Evolutionary conservation across 1,140 invertebrate genomes (phyloP).

Genomic region (Helicoverpa zea): DNA sequence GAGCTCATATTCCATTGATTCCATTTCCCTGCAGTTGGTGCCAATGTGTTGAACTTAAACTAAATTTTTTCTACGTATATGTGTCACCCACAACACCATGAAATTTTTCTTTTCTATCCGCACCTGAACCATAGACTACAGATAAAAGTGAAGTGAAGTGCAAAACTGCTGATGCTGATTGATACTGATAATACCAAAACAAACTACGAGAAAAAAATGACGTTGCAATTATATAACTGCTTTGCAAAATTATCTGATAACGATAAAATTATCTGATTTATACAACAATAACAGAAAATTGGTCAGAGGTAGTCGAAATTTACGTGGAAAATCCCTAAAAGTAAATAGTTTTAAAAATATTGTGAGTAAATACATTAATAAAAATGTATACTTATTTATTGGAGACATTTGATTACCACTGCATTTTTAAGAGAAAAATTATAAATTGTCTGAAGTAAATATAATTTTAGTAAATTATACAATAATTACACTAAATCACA

Average conservation of each 20-base stretch:
- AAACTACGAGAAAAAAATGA: slow-evolving; percentile 49
- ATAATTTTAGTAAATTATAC: neutral
- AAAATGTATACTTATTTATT: too few relatives aligned
- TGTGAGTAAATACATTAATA: too few relatives aligned
- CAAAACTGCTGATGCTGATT: neutral
- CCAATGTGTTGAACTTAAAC: slow-evolving; percentile 84
- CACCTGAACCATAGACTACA: slow-evolving; percentile 76
- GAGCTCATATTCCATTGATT: slow-evolving; percentile 97
- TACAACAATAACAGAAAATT: neutral
- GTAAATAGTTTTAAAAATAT: too few relatives aligned
- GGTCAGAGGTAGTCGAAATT: too few relatives aligned
- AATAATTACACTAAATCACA: neutral
- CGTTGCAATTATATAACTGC: slow-evolving; percentile 5
- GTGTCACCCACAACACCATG: slow-evolving; percentile 86
- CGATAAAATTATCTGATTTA: neutral
- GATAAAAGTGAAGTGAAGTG: slow-evolving; percentile 72
- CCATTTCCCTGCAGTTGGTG: slow-evolving; percentile 90
- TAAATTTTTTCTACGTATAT: slow-evolving; percentile 86
- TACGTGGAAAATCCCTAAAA: too few relatives aligned
- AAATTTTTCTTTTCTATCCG: slow-evolving; percentile 80
- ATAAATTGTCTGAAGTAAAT: neutral
- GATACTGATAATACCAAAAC: slow-evolving; percentile 40
- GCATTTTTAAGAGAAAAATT: neutral
- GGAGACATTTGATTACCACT: too few relatives aligned
- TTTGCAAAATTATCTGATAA: neutral